Evolutionary conservation across 2,888 invertebrate genomes (phyloP), one percentile per base, ranked within the genome.

Genomic region (Erebia epiphron): DNA sequence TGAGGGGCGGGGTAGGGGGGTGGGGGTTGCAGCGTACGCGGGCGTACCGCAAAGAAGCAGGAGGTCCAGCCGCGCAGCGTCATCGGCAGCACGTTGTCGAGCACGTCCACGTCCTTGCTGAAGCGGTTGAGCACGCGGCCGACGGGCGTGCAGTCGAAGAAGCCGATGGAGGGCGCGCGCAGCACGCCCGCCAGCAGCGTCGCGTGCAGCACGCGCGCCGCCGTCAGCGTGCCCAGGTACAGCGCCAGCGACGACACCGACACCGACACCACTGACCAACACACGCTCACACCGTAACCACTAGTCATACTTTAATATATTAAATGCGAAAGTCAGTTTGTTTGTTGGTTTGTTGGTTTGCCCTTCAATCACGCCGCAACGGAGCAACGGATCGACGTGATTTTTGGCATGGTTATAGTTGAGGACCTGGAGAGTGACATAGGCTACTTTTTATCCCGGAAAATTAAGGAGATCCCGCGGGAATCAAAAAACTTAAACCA

Each of bases 81-180:
- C 94, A 95, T 95, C 66, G 96, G 96, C 85, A 96, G 93, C 82
- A 95, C 94, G 86, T 95, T 95, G 94, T 96, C 96, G 88, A 96
- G 89, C 81, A 95, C 94, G 86, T 96, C 96, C 78, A 96, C 90
- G 87, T 96, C 96, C 94, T 96, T 96, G 86, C 95, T 95, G 94
- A 96, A 96, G 78, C 97, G 94, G 94, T 96, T 97, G 89, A 97
- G 94, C 85, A 97, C 95, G 85, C 97, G 94, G 86, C 97, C 97
- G 76, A 95, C 93, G 75, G 97, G 97, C 81, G 97, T 97, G 79
- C 96, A 95, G 91, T 97, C 97, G 94, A 96, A 97, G 94, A 96
- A 97, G 84, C 95, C 95, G 83, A 94, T 94, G 88, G 94, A 90
- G 71, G 96, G 96, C 79, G 95, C 95, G 84, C 95, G 94, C 81